Percentiles rank a stretch among this genome's conserved stretches.
These are phyloP conservation scores for Aptenodytes forsteri DNA, from an alignment of 2,113 vertebrate species.

Conservation along the genomic window DNA sequence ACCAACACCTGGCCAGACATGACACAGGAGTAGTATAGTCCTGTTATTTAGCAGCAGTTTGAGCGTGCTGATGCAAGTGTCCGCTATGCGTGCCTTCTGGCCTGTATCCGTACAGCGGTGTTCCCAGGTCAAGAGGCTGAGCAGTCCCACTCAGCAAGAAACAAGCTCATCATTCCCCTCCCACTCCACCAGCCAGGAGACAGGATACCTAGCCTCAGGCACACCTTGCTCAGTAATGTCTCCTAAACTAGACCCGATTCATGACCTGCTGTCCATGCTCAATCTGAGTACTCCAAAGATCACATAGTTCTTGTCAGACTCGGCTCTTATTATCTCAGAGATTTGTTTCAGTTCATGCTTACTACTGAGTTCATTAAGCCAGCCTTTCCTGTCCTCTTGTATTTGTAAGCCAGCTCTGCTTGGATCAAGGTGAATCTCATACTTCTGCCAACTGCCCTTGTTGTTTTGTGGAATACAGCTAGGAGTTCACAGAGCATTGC, in stretches of 20 bases:
- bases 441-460: background rate
- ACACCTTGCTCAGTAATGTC: background rate
- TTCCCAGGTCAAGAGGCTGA: background rate
- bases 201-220: fast-evolving
- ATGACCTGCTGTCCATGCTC: background rate
- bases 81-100: background rate
- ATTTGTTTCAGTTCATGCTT: background rate
- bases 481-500: background rate
- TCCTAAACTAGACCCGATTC: background rate
- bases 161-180: background rate
- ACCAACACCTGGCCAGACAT: no score
- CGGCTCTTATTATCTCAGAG: fast-evolving
- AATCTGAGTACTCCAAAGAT: background rate
- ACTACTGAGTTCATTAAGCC: background rate
- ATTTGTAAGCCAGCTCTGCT: background rate
- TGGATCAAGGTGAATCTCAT: background rate
- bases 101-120: background rate
- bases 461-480: background rate
- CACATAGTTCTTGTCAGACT: background rate
- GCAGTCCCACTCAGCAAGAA: background rate
- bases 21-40: background rate
- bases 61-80: fast-evolving
- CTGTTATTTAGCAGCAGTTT: background rate
- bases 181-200: background rate
- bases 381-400: background rate